Conservation (phyloP, 2,113 vertebrate species). For the Cacatua alba region DNA sequence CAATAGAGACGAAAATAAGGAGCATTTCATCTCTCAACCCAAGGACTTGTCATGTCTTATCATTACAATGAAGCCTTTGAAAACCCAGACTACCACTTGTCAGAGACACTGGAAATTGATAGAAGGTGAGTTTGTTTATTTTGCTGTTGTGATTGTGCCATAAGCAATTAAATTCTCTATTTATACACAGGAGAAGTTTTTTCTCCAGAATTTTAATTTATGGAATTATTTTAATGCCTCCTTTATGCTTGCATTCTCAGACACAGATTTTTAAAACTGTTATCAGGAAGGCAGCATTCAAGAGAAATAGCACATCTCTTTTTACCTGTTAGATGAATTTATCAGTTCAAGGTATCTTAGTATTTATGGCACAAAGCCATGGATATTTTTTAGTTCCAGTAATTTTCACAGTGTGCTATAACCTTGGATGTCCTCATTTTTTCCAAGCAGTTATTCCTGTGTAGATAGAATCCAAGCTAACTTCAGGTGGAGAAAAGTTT, state of each 20-base stretch:
- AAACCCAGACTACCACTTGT: slow-evolving; percentile 77
- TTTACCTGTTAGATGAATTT: background rate
- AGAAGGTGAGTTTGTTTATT: slow-evolving; percentile 76
- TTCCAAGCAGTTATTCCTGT: background rate
- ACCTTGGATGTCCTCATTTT: background rate
- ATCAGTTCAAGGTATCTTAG: background rate
- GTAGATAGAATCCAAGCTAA: background rate
- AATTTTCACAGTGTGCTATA: background rate
- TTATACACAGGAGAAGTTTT: background rate
- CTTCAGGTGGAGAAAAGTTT: background rate
- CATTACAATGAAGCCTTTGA: slow-evolving; percentile 68
- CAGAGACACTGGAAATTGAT: slow-evolving; percentile 79
- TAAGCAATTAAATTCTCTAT: background rate
- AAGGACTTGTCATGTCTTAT: slow-evolving; percentile 71
- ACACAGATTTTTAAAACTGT: background rate
- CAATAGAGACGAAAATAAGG: background rate
- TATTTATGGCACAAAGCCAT: background rate
- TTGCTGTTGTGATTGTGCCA: background rate
- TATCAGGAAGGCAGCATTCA: background rate
- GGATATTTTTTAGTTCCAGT: background rate
- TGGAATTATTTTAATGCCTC: background rate
- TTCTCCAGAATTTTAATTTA: background rate
- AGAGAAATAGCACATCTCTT: background rate
- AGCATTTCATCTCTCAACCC: background rate
- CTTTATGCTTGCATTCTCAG: background rate